A percentile compares a stretch with the other conserved stretches of the same genome.
phyloP scores from a whole-genome alignment of 2,113 vertebrate species.

The Halichoerus grypus region DNA sequence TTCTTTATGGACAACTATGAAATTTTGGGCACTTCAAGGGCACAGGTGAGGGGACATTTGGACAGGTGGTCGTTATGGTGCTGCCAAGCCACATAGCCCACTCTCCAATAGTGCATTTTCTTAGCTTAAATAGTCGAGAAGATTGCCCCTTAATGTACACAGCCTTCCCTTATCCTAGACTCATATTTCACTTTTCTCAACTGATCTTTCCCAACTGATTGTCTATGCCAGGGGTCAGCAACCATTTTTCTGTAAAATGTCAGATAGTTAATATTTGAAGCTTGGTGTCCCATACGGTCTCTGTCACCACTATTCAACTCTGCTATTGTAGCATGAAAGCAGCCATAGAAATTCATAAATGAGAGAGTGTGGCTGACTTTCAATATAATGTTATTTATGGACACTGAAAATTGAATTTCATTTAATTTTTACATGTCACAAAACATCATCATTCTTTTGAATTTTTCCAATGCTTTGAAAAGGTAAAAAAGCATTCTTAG shows the following conservation, averaged over 20 bases:
- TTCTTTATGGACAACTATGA: neutral
- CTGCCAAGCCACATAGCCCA: neutral
- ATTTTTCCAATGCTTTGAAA: neutral
- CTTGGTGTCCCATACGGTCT: neutral
- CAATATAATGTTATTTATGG: constrained; percentile 14
- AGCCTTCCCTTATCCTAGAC: neutral
- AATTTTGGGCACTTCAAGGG: neutral
- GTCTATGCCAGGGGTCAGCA: neutral
- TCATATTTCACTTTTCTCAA: neutral
- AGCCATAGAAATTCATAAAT: rapidly evolving
- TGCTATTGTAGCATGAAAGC: neutral
- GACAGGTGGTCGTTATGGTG: neutral
- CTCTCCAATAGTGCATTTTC: neutral
- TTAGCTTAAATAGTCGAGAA: neutral
- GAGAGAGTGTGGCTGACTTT: neutral
- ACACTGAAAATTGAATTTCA: neutral
- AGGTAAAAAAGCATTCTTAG: neutral
- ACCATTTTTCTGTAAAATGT: neutral
- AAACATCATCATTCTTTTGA: constrained; percentile 15
- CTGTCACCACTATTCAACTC: neutral
- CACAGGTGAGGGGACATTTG: neutral
- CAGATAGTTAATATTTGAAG: neutral
- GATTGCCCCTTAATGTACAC: neutral
- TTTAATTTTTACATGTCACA: neutral
- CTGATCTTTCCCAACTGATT: neutral